phyloP scores from a whole-genome alignment of 2,797 vertebrate genomes.

The Stomatorhinus walkeri region DNA sequence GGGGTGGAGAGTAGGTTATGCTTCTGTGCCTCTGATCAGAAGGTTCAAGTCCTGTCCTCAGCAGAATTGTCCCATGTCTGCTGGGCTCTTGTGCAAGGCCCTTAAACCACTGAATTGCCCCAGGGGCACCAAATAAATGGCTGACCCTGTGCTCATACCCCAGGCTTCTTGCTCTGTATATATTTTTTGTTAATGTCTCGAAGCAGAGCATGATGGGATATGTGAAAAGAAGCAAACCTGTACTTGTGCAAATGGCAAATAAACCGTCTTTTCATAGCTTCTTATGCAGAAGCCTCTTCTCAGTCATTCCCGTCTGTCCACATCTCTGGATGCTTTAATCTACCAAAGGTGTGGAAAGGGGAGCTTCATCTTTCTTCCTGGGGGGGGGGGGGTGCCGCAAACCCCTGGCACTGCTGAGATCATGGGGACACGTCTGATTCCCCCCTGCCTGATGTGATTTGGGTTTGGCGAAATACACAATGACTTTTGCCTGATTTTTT shows the following conservation, averaged over 20 bases:
- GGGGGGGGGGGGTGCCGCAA: background rate
- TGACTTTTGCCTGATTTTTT: background rate
- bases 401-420: background rate
- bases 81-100: background rate
- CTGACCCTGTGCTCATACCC: background rate
- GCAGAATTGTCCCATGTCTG: background rate
- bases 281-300: background rate
- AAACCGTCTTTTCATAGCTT: background rate
- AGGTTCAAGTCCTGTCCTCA: background rate
- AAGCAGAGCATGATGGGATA: background rate
- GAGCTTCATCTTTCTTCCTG: background rate
- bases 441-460: background rate
- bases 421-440: background rate
- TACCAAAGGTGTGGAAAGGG: background rate
- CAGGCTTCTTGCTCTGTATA: background rate
- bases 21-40: background rate
- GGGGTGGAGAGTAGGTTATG: background rate
- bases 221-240: background rate
- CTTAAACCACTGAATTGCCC: background rate
- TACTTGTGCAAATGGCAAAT: background rate
- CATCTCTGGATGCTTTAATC: background rate
- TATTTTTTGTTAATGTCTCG: background rate
- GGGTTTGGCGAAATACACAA: background rate
- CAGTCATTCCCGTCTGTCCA: background rate
- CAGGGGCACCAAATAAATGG: background rate